Conservation (phyloP, 1,140 invertebrate genomes). For the Chymomyza costata region DNA sequence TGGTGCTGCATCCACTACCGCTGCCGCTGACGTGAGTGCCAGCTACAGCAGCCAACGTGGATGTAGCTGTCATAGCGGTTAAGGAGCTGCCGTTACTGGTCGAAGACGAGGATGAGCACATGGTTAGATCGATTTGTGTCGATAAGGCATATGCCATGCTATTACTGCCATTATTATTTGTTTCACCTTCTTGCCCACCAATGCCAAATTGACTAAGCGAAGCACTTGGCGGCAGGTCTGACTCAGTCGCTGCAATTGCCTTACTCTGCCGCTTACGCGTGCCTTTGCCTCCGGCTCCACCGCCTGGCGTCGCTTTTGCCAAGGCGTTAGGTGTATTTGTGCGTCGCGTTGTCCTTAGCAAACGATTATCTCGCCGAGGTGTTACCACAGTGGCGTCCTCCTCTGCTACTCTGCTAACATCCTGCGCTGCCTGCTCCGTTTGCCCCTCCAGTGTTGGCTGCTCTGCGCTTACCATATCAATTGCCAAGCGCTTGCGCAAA, state of each 20-base stretch:
- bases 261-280: slow-evolving; percentile 52
- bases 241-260: slow-evolving; percentile 12
- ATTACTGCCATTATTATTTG: slow-evolving; percentile 19
- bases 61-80: slow-evolving; percentile 23
- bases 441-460: slow-evolving; percentile 20
- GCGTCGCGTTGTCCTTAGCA: slow-evolving; percentile 43
- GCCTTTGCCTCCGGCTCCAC: slow-evolving; percentile 10
- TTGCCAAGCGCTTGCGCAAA: slow-evolving; percentile 63
- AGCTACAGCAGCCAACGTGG: slow-evolving; percentile 6
- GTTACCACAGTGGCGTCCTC: slow-evolving; percentile 14
- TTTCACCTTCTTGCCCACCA: slow-evolving; percentile 11
- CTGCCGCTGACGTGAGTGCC: neutral
- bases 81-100: slow-evolving; percentile 47
- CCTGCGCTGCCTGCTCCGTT: neutral
- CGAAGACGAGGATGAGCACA: slow-evolving; percentile 67
- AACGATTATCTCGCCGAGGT: slow-evolving; percentile 37
- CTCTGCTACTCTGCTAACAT: neutral
- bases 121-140: slow-evolving; percentile 64
- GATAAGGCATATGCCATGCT: slow-evolving; percentile 40
- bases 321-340: slow-evolving; percentile 29
- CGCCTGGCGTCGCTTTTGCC: neutral
- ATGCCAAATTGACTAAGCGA: slow-evolving; percentile 18
- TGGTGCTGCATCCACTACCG: slow-evolving; percentile 1
- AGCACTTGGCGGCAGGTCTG: slow-evolving; percentile 3
- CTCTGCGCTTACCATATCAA: slow-evolving; percentile 63